Evolutionary conservation across 2,113 vertebrate genomes (phyloP), one percentile per base, ranked within the genome.

Genomic region (Cairina moschata): DNA sequence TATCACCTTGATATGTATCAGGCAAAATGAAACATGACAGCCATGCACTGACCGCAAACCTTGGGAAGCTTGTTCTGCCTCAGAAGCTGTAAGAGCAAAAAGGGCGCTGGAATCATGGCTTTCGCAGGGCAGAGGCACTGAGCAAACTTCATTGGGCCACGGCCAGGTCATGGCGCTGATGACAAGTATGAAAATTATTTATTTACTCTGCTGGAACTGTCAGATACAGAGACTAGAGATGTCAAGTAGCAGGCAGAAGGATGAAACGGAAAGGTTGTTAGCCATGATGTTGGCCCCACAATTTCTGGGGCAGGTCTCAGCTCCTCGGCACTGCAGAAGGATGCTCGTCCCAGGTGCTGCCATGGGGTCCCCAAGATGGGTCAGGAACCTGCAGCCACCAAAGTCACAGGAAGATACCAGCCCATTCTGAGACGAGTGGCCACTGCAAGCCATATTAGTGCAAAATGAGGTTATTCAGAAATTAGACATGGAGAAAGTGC

Each of bases 11-110:
- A 94, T 52, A 17, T 40, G 55, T 72, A 87, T 80, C 59, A 83
- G 76, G 65, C 46, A 83, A 93, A 93, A 95, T 83, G 79, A 93
- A 94, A 96, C 44, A 54, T 73, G 94, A 96, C 94, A 97, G 92
- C 72, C 87, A 86, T n/a, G 82, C 91, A 93, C 62, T 96, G 92
- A 96, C 84, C 48, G 59, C 83, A 93, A 96, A 93, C 65, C 68
- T 78, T 67, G 36, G 42, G 69, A 96, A 71, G 42, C n/a, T 46
- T 16, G 77, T 96, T 96, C 83, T 92, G 76, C 80, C 80, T 91
- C 84, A 74, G 62, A 97, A 95, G 60, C 31, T n/a, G 1, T 76
- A 76, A 71, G 77, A 93, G 63, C 40, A 68, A 90, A 86, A 71
- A 85, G n/a, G 59, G 55, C 17, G 3, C 62, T 76, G 77, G n/a